Evolutionary conservation across 35 echinoderm and acorn worm species (phyloP).

Genomic region (Nesometra sesokonis): DNA sequence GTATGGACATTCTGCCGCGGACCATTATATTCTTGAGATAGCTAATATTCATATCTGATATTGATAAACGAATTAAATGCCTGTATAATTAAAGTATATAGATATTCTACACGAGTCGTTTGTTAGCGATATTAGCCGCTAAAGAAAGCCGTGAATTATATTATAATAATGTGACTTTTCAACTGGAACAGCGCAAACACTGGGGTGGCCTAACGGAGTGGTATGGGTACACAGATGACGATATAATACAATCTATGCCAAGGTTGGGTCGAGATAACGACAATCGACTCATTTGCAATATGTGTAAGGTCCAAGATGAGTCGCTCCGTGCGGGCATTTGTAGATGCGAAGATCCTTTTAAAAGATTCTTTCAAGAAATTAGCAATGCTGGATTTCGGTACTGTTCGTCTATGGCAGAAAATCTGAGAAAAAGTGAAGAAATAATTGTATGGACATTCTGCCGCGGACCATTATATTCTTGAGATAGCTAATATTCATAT

Average conservation of each 20-base stretch:
- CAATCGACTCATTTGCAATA: not conserved
- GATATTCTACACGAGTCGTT: no score
- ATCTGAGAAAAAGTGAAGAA: not conserved
- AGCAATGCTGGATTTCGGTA: not conserved
- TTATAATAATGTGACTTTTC: not conserved
- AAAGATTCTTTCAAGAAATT: not conserved
- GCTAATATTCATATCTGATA: no score
- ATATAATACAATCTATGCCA: not conserved
- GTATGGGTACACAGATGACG: not conserved
- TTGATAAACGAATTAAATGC: no score
- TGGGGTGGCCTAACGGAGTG: not conserved
- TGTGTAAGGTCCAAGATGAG: not conserved
- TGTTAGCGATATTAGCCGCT: not conserved
- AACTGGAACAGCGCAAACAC: not conserved
- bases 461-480: not conserved
- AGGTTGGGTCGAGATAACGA: not conserved
- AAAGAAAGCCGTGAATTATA: not conserved
- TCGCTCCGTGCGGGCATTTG: not conserved
- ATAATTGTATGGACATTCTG: not conserved
- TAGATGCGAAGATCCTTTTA: not conserved
- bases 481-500: no score
- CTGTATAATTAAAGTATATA: no score
- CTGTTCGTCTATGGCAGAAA: not conserved
- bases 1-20: not conserved
- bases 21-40: not conserved